Evolutionary conservation across 64 coral and sea anemone species (phyloP).

Genomic region (Catalaphyllia jardinei): DNA sequence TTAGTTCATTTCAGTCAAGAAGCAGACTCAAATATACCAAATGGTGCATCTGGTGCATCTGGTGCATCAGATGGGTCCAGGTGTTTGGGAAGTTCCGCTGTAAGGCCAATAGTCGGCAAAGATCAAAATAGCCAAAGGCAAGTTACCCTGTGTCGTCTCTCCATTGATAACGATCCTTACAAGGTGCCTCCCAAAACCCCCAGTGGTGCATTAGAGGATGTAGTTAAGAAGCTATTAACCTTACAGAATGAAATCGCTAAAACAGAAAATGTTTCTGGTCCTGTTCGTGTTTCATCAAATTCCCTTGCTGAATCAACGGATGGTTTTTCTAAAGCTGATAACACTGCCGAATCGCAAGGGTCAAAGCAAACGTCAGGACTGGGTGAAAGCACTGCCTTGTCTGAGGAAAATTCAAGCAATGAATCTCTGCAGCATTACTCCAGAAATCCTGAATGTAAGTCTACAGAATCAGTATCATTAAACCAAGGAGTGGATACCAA

Average conservation of each 20-base stretch:
- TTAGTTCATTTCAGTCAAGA: not conserved
- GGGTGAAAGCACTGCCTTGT: not conserved
- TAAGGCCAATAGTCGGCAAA: not conserved
- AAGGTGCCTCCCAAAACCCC: not conserved
- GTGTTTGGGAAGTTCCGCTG: not conserved
- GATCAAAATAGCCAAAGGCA: not conserved
- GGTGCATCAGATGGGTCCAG: not conserved
- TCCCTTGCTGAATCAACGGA: not conserved
- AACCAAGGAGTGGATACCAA: too few species aligned
- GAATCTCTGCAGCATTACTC: too few species aligned
- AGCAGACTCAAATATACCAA: not conserved
- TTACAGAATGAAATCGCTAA: not conserved
- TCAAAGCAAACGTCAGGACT: not conserved
- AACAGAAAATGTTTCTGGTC: not conserved
- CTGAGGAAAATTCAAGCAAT: too few species aligned
- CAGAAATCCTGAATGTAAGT: too few species aligned
- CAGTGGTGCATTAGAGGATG: not conserved
- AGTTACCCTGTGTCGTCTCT: not conserved
- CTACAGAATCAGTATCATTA: too few species aligned
- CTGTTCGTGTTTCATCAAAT: not conserved
- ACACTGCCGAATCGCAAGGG: not conserved
- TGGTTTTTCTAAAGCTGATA: not conserved
- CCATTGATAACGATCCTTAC: not conserved
- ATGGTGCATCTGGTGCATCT: not conserved
- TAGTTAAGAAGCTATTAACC: slow-evolving; percentile 8